A percentile compares a stretch with the other conserved stretches of the same genome.
Conservation (phyloP, 2,888 invertebrate genomes). For the Chaetoderma sp. region DNA sequence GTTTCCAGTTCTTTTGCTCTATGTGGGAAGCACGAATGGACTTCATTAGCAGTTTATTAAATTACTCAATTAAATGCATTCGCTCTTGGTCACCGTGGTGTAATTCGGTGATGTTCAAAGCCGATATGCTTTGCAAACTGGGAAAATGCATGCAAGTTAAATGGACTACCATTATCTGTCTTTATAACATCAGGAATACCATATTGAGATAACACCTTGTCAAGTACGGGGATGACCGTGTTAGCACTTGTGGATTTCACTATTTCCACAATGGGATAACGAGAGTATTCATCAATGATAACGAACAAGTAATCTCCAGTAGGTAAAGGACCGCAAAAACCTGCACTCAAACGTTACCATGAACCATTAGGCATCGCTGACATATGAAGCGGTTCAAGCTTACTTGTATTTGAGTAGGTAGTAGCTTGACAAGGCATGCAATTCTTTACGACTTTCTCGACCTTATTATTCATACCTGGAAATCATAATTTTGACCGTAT, state of each 20-base stretch:
- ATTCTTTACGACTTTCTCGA: slow-evolving; percentile 8
- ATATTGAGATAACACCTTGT: slow-evolving; percentile 19
- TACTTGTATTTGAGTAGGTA: slow-evolving; percentile 2
- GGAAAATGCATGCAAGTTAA: not conserved
- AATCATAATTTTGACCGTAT: slow-evolving; percentile 35
- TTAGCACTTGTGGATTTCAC: slow-evolving; percentile 21
- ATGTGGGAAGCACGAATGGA: not conserved
- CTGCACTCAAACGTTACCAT: slow-evolving; percentile 28
- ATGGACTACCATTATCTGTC: slow-evolving; percentile 27
- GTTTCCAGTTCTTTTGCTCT: slow-evolving; percentile 1
- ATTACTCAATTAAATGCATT: not conserved
- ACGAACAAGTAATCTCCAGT: slow-evolving; percentile 20
- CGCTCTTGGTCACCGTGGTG: slow-evolving; percentile 15
- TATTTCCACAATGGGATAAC: slow-evolving; percentile 26
- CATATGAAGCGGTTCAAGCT: slow-evolving; percentile 34
- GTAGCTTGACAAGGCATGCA: slow-evolving; percentile 24
- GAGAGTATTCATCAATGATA: slow-evolving; percentile 16
- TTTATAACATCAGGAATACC: slow-evolving; percentile 23
- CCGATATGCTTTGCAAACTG: not conserved
- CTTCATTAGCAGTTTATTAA: not conserved
- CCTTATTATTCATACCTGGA: slow-evolving; percentile 14
- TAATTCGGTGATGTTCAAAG: not conserved
- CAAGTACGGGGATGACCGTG: slow-evolving; percentile 21
- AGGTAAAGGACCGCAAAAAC: slow-evolving; percentile 32
- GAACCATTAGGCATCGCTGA: slow-evolving; percentile 28